Evolutionary conservation across 2,113 vertebrate genomes (phyloP).

Genomic region (Asarcornis scutulata): DNA sequence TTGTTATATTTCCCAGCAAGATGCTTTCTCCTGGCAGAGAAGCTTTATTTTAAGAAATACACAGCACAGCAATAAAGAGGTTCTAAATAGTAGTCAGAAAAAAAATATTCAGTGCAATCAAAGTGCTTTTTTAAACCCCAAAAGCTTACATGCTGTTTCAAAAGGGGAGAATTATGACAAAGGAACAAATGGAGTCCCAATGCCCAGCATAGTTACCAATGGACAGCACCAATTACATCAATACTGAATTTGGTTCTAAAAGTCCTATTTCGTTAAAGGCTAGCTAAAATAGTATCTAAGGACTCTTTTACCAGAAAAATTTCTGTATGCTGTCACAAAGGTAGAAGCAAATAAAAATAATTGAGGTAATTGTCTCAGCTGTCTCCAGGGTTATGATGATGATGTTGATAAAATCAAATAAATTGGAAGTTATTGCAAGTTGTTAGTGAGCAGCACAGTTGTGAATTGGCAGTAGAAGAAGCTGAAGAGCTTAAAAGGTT

Average conservation of each 20-base stretch:
- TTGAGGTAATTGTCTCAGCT: conserved; percentile 69
- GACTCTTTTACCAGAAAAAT: conserved; percentile 39
- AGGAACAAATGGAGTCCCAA: neutral
- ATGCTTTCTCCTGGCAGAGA: conserved; percentile 14
- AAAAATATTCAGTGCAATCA: conserved; percentile 32
- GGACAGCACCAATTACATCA: neutral
- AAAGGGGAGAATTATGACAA: neutral
- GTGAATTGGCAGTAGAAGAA: conserved; percentile 51
- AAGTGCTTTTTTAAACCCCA: conserved; percentile 26
- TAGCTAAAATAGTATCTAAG: neutral
- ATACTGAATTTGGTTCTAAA: neutral
- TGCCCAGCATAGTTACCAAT: neutral
- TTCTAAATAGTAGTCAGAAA: conserved; percentile 38
- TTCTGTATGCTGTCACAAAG: conserved; percentile 46
- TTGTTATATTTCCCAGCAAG: conserved; percentile 25
- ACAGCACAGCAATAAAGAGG: conserved; percentile 44
- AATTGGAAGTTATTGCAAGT: conserved; percentile 58
- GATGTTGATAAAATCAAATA: conserved; percentile 73
- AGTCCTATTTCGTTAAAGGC: neutral
- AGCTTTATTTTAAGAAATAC: conserved; percentile 61
- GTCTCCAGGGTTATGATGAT: conserved; percentile 70
- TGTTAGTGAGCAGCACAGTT: conserved; percentile 66
- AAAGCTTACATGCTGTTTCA: neutral
- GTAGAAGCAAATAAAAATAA: conserved; percentile 63
- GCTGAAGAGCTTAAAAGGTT: conserved; percentile 52